Conservation (phyloP, 2,888 invertebrate genomes). For the Sussaba pulchella region DNA sequence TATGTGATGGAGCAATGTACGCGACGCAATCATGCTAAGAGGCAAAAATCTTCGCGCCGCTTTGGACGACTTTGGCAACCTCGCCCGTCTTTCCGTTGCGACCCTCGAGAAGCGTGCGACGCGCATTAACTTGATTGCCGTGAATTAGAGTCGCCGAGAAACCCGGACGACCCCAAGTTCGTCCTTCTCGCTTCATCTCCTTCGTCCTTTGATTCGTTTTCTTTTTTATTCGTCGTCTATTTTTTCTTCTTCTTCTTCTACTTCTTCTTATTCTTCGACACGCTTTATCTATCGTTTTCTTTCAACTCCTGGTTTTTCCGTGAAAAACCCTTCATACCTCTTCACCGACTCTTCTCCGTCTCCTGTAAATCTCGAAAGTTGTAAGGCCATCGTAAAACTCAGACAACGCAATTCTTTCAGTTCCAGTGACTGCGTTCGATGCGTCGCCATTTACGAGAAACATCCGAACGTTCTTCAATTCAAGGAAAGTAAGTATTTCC, state of each 20-base stretch:
- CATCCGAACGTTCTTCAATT: slow-evolving; percentile 92
- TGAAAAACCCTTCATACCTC: slow-evolving; percentile 44
- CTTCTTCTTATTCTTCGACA: slow-evolving; percentile 12
- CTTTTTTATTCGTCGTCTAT: too few species aligned
- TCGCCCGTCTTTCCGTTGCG: background rate
- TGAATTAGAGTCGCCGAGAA: slow-evolving; percentile 67
- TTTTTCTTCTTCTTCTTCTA: slow-evolving; percentile 20
- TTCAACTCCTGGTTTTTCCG: slow-evolving; percentile 40
- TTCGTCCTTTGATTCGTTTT: slow-evolving; percentile 12
- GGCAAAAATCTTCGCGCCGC: slow-evolving; percentile 69
- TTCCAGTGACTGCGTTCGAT: slow-evolving; percentile 90
- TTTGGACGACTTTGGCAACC: slow-evolving; percentile 17
- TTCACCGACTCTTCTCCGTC: slow-evolving; percentile 47
- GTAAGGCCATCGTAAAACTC: slow-evolving; percentile 42
- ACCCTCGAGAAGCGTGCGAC: slow-evolving; percentile 40
- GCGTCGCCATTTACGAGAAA: slow-evolving; percentile 91
- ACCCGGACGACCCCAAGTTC: slow-evolving; percentile 23
- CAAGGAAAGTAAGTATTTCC: slow-evolving; percentile 90
- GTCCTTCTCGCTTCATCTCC: slow-evolving; percentile 10
- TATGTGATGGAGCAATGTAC: slow-evolving; percentile 54
- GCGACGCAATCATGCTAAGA: slow-evolving; percentile 72
- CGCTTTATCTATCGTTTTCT: slow-evolving; percentile 18
- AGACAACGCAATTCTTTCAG: slow-evolving; percentile 71
- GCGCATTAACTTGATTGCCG: slow-evolving; percentile 71
- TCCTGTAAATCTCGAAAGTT: slow-evolving; percentile 36